Conservation (phyloP, 2,113 vertebrate species). For the Craseonycteris thonglongyai region DNA sequence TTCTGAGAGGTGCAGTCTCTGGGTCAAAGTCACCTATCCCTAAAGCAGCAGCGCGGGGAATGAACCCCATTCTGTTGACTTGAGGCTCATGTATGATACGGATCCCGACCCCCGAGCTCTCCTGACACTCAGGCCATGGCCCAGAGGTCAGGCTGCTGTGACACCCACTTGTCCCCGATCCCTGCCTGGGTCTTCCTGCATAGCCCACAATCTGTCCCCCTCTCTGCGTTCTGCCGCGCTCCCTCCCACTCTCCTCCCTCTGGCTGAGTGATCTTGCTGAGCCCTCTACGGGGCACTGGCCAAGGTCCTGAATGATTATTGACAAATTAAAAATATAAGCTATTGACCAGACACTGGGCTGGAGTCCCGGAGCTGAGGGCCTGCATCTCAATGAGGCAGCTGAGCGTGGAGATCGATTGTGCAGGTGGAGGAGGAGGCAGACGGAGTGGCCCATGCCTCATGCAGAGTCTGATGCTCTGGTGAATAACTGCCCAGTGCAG, state of each 20-base stretch:
- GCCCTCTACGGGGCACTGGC: conserved; percentile 67
- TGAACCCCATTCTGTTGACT: not conserved
- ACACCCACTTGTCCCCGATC: conserved; percentile 49
- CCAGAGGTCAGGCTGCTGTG: not conserved
- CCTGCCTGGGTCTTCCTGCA: conserved; percentile 54
- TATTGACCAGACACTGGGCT: conserved; percentile 86
- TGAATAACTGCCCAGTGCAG: conserved; percentile 37
- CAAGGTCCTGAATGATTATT: conserved; percentile 84
- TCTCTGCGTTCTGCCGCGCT: rapidly evolving
- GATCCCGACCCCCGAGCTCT: not conserved
- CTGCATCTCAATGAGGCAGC: conserved; percentile 93
- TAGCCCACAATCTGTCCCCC: conserved; percentile 50
- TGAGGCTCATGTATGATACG: rapidly evolving
- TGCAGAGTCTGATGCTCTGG: conserved; percentile 51
- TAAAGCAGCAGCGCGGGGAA: no score
- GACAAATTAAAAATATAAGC: conserved; percentile 88
- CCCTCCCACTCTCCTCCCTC: not conserved
- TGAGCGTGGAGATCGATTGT: conserved; percentile 84
- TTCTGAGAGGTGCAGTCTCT: not conserved
- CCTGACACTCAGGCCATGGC: not conserved
- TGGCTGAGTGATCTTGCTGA: conserved; percentile 52
- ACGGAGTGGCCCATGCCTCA: conserved; percentile 85
- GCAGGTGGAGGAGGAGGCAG: conserved; percentile 84
- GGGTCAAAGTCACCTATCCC: not conserved
- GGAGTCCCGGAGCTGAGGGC: conserved; percentile 86